phyloP scores from a whole-genome alignment of 2,888 invertebrate species.

The Germaria angustata region DNA sequence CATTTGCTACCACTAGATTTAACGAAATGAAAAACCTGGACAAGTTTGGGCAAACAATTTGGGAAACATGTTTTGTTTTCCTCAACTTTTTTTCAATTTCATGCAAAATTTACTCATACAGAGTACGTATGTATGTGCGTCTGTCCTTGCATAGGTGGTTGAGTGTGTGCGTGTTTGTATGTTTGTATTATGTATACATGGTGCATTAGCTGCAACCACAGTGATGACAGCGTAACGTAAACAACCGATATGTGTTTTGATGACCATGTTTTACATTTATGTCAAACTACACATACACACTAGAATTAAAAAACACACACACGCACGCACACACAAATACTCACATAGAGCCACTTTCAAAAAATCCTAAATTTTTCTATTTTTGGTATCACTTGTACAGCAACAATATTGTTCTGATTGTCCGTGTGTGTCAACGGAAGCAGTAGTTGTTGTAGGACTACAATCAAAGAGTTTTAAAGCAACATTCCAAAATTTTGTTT shows the following conservation, averaged over 20 bases:
- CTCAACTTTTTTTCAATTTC: constrained; percentile 45
- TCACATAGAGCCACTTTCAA: background rate
- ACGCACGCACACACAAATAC: background rate
- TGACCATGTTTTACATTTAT: constrained; percentile 65
- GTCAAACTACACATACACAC: constrained; percentile 13
- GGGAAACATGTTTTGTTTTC: constrained; percentile 51
- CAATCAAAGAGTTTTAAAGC: background rate
- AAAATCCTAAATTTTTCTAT: background rate
- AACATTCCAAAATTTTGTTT: background rate
- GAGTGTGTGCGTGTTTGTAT: background rate
- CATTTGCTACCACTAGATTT: constrained; percentile 10
- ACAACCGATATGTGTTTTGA: constrained; percentile 65
- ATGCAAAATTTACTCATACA: constrained; percentile 48
- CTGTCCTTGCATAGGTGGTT: background rate
- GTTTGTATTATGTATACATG: constrained; percentile 27
- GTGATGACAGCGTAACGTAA: constrained; percentile 64
- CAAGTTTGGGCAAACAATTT: constrained; percentile 53
- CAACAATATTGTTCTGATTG: constrained; percentile 21
- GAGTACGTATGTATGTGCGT: background rate
- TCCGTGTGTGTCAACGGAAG: constrained; percentile 8
- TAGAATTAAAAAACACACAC: too few species aligned
- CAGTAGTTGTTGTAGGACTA: background rate
- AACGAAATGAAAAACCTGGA: constrained; percentile 20
- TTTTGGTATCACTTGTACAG: constrained; percentile 12
- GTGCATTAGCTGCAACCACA: constrained; percentile 65